phyloP scores from a whole-genome alignment of 2,113 vertebrate species.

The Entosphenus tridentatus region DNA sequence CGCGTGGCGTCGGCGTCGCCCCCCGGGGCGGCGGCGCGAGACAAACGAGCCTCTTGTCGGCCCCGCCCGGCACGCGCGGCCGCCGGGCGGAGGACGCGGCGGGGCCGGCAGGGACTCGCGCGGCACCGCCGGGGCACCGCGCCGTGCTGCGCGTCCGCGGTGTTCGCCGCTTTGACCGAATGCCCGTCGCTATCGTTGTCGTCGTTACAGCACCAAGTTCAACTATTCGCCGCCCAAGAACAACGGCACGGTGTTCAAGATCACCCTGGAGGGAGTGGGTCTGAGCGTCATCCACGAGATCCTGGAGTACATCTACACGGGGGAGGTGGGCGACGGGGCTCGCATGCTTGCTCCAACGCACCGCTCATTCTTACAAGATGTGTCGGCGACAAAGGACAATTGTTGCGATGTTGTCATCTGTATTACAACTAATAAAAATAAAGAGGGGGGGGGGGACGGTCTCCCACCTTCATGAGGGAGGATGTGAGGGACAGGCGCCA shows the following conservation, averaged over 20 bases:
- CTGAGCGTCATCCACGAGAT: conserved; percentile 83
- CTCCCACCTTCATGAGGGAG: too few species aligned
- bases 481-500: too few species aligned
- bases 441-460: neutral
- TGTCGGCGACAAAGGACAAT: neutral
- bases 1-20: too few species aligned
- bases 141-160: too few species aligned
- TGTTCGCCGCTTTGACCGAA: too few species aligned
- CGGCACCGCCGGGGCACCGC: too few species aligned
- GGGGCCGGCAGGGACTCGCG: too few species aligned
- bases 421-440: neutral
- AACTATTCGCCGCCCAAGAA: conserved; percentile 94
- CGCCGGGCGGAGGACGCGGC: too few species aligned
- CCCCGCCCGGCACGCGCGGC: too few species aligned
- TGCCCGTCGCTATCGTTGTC: conserved; percentile 10
- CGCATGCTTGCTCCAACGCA: conserved; percentile 4
- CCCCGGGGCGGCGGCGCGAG: too few species aligned
- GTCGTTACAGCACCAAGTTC: conserved; percentile 54
- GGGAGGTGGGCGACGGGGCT: conserved; percentile 34
- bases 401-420: neutral
- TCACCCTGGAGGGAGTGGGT: conserved; percentile 80
- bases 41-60: too few species aligned
- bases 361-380: conserved; percentile 10
- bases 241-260: conserved; percentile 71
- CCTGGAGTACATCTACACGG: conserved; percentile 88